phyloP scores from a whole-genome alignment of 1,140 invertebrate species.

The Aphelenchoides fujianensis region DNA sequence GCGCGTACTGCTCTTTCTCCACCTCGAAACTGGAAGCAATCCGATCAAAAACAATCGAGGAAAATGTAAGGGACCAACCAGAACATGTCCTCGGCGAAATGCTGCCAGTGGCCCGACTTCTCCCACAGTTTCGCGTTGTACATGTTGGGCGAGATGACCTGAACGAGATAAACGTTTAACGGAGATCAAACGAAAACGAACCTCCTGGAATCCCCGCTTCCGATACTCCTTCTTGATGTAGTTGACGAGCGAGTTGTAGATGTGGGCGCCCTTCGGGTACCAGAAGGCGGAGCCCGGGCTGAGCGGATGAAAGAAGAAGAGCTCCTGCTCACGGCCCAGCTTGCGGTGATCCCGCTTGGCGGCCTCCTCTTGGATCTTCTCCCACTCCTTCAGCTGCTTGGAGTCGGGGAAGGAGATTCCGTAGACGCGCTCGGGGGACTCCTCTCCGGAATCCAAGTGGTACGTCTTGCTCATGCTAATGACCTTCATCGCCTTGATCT shows the following conservation, averaged over 20 bases:
- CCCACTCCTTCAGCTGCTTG: conserved; percentile 97
- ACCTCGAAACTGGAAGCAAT: conserved; percentile 91
- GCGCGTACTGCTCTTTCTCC: conserved; percentile 92
- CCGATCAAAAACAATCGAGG: too few species aligned
- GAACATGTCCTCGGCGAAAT: conserved; percentile 73
- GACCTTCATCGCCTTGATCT: conserved; percentile 73
- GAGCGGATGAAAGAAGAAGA: conserved; percentile 97
- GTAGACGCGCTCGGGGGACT: conserved; percentile 88
- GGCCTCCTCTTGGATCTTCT: conserved; percentile 86
- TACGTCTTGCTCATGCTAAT: conserved; percentile 75
- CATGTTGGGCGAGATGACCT: conserved; percentile 93
- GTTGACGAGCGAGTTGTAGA: conserved; percentile 87
- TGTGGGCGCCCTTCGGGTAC: conserved; percentile 87
- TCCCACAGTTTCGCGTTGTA: conserved; percentile 96
- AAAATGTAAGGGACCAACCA: conserved; percentile 32
- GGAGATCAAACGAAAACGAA: neutral
- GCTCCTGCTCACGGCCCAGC: conserved; percentile 89
- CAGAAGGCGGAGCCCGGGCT: conserved; percentile 98
- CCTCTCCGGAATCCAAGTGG: conserved; percentile 92
- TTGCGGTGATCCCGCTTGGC: conserved; percentile 95
- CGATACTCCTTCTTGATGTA: conserved; percentile 86
- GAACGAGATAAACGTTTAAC: conserved; percentile 17
- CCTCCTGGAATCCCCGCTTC: conserved; percentile 89
- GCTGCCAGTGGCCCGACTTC: conserved; percentile 95
- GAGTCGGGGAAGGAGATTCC: conserved; percentile 94